A percentile compares a stretch with the other conserved stretches of the same genome.
These are phyloP conservation scores for Enteromius unitaeniatus DNA, from an alignment of 2,797 vertebrate genomes.

Conservation along the genomic window DNA sequence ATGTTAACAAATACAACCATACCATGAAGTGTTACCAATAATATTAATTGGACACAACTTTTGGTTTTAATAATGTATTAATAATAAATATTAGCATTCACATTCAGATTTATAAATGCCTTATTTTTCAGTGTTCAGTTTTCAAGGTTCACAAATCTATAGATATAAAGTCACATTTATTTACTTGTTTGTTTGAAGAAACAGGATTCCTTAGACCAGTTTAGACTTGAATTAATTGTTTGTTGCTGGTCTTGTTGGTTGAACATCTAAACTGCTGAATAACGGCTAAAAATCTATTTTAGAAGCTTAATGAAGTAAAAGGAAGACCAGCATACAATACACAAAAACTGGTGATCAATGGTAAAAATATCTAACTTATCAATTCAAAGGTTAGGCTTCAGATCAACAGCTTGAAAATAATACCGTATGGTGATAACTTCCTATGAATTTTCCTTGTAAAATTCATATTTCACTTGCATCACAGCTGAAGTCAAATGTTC, in stretches of 20 bases:
- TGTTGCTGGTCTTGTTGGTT: background rate
- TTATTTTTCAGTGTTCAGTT: background rate
- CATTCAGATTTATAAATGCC: background rate
- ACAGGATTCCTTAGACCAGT: background rate
- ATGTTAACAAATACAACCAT: background rate
- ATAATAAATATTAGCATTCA: background rate
- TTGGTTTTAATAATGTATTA: background rate
- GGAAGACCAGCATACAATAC: background rate
- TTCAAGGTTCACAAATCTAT: too few species aligned
- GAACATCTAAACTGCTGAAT: background rate
- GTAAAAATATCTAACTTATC: background rate
- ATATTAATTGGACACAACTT: background rate
- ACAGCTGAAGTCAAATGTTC: slow-evolving; percentile 25
- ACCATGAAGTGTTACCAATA: background rate
- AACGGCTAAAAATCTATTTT: background rate
- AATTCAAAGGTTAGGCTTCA: background rate
- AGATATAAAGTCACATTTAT: background rate
- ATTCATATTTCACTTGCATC: slow-evolving; percentile 7
- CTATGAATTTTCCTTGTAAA: background rate
- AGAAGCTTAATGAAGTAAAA: background rate
- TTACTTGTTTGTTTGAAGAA: background rate
- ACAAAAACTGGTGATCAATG: background rate
- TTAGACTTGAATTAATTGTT: background rate
- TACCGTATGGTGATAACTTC: background rate
- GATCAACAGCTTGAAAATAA: background rate